These are phyloP conservation scores for Pollenia labialis DNA, from an alignment of 2,888 invertebrate genomes.

Conservation along the genomic window DNA sequence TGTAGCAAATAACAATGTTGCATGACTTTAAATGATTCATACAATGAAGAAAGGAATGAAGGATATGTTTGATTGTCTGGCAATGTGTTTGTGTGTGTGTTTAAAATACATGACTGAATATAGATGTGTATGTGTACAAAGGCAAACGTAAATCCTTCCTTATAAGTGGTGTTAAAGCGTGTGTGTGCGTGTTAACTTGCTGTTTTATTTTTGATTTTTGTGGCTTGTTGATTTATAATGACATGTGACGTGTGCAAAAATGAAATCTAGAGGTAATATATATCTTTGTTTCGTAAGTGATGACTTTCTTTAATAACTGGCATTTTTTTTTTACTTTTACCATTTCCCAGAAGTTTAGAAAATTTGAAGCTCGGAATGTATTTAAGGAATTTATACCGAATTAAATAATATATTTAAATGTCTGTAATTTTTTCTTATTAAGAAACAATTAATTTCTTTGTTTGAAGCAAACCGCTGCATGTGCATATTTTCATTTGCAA, in stretches of 20 bases:
- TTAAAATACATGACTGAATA: neutral
- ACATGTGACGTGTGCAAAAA: conserved; percentile 61
- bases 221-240: conserved; percentile 72
- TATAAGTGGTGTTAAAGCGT: conserved; percentile 2
- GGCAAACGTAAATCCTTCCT: too few relatives aligned
- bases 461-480: conserved; percentile 18
- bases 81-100: neutral
- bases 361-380: neutral
- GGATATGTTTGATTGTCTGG: neutral
- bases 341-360: neutral
- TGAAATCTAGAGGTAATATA: conserved; percentile 45
- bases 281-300: conserved; percentile 59
- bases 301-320: conserved; percentile 35
- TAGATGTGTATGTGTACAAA: neutral
- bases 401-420: neutral
- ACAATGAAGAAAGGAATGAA: conserved; percentile 22
- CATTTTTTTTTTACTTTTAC: neutral
- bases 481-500: conserved; percentile 7
- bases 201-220: conserved; percentile 64
- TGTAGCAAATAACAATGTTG: conserved; percentile 2
- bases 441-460: neutral
- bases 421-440: neutral
- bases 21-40: neutral
- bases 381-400: too few relatives aligned
- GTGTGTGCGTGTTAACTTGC: conserved; percentile 40